Conservation (phyloP, 2,888 invertebrate genomes). For the Plebejus argus region DNA sequence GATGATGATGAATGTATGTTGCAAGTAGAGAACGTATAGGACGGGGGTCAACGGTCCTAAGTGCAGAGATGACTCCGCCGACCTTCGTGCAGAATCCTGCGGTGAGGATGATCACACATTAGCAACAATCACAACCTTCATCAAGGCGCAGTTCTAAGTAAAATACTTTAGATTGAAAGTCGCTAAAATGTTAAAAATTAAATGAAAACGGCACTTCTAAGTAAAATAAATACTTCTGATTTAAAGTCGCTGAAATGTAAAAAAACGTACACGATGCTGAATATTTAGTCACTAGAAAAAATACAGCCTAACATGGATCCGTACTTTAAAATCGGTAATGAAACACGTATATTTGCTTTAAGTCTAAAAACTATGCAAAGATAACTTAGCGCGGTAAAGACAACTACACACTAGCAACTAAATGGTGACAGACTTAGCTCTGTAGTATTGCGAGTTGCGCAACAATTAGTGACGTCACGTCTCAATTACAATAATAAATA, state of each 20-base stretch:
- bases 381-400: conserved; percentile 45
- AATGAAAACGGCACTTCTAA: neutral
- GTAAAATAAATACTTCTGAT: neutral
- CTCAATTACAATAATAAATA: too few species aligned
- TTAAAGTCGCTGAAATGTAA: neutral
- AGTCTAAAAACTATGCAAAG: conserved; percentile 43
- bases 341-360: too few species aligned
- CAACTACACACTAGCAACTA: conserved; percentile 14
- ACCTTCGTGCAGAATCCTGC: conserved; percentile 46
- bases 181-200: too few species aligned
- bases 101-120: conserved; percentile 21
- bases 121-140: neutral
- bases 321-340: too few species aligned
- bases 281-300: too few species aligned
- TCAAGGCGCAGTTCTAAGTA: neutral
- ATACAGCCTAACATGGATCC: too few species aligned
- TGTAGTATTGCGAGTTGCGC: too few species aligned
- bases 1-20: conserved; percentile 37
- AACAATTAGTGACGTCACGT: too few species aligned
- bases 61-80: conserved; percentile 53
- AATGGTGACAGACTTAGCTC: neutral
- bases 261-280: too few species aligned
- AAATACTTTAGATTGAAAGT: neutral
- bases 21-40: conserved; percentile 47
- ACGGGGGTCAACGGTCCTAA: conserved; percentile 51